A percentile compares a stretch with the other conserved stretches of the same genome.
Evolutionary conservation across 2,113 vertebrate species (phyloP).

Genomic region (Boleophthalmus pectinirostris): DNA sequence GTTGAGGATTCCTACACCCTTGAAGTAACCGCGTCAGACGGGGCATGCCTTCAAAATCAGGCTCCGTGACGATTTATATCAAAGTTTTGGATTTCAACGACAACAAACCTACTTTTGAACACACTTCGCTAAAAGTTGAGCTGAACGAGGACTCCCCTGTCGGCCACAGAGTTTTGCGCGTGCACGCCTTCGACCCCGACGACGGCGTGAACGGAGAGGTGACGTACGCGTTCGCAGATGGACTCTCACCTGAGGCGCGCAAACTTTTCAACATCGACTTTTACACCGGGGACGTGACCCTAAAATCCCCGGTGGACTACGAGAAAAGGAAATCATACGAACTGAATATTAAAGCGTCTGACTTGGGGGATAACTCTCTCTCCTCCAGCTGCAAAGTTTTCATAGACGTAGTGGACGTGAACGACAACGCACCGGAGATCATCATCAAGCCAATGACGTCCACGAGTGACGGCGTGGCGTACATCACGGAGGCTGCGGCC

Average conservation of each 20-base stretch:
- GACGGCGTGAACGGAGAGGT: conserved; percentile 75
- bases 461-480: conserved; percentile 72
- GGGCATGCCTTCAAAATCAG: conserved; percentile 60
- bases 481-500: conserved; percentile 78
- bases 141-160: conserved; percentile 73
- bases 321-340: conserved; percentile 72
- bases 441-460: conserved; percentile 79
- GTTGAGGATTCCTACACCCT: conserved; percentile 69
- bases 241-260: conserved; percentile 36
- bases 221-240: conserved; percentile 68
- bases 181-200: conserved; percentile 77
- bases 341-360: conserved; percentile 70
- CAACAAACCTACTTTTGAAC: conserved; percentile 78
- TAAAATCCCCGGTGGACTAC: conserved; percentile 70
- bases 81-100: conserved; percentile 79
- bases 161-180: conserved; percentile 69
- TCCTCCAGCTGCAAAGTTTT: conserved; percentile 70
- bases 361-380: conserved; percentile 61
- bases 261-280: conserved; percentile 74
- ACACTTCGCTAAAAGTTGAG: conserved; percentile 70
- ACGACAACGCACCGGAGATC: conserved; percentile 79
- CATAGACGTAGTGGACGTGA: conserved; percentile 77
- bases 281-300: conserved; percentile 66
- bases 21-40: conserved; percentile 65
- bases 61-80: conserved; percentile 64